Conservation (phyloP, 2,888 invertebrate species). For the Flexamia atlantica region DNA sequence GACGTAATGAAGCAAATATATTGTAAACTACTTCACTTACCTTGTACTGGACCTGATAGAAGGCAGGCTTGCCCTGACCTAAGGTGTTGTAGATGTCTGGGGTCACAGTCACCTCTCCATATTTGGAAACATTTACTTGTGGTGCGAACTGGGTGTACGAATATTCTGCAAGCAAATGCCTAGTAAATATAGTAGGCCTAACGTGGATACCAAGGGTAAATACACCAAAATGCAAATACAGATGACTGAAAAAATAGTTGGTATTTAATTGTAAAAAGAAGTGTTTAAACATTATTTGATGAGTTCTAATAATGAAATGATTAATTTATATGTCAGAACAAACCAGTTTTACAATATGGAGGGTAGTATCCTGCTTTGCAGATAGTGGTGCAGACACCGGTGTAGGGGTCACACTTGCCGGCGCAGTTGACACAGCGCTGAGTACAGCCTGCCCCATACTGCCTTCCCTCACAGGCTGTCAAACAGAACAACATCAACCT, state of each 20-base stretch:
- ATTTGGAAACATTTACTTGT: slow-evolving; percentile 28
- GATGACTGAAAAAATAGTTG: no score
- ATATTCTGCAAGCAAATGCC: slow-evolving; percentile 20
- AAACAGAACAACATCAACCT: no score
- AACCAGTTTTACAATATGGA: slow-evolving; percentile 57
- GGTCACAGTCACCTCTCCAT: slow-evolving; percentile 44
- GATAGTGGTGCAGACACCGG: slow-evolving; percentile 42
- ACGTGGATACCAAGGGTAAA: no score
- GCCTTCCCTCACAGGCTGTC: slow-evolving; percentile 52
- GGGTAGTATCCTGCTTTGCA: slow-evolving; percentile 57
- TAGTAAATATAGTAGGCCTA: no score
- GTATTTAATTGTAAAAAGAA: no score
- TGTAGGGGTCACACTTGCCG: slow-evolving; percentile 57
- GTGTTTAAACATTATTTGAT: no score
- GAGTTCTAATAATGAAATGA: no score
- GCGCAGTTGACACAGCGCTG: slow-evolving; percentile 54
- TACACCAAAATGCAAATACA: no score
- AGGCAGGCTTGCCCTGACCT: slow-evolving; percentile 51
- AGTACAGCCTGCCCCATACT: slow-evolving; percentile 59
- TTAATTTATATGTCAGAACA: no score
- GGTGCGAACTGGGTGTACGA: slow-evolving; percentile 58
- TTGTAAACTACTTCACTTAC: slow-evolving; percentile 29
- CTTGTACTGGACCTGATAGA: slow-evolving; percentile 59
- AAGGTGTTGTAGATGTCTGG: slow-evolving; percentile 40
- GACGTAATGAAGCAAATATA: no score